Evolutionary conservation across 1,140 invertebrate genomes (phyloP).

Genomic region (Drosophila orena): DNA sequence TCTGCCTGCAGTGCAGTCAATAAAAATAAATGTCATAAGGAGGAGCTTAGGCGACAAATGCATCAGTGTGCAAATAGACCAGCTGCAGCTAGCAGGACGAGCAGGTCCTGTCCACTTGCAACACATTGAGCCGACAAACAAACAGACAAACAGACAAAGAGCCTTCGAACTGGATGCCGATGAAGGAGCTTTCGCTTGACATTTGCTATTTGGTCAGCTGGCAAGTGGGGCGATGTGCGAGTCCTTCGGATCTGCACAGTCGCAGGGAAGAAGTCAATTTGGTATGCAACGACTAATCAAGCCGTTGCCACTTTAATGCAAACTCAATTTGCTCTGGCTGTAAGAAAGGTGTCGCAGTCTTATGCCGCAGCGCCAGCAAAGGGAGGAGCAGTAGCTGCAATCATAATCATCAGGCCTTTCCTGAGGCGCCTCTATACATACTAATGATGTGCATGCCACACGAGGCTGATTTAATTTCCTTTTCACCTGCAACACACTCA

Average conservation of each 20-base stretch:
- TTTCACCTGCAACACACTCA: conserved; percentile 55
- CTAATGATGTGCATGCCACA: conserved; percentile 79
- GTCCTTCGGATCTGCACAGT: background rate
- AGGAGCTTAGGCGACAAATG: conserved; percentile 71
- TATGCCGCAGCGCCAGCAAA: conserved; percentile 24
- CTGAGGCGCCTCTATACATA: conserved; percentile 66
- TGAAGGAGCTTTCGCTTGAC: conserved; percentile 18
- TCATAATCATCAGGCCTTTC: conserved; percentile 44
- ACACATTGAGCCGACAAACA: conserved; percentile 60
- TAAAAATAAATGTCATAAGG: conserved; percentile 83
- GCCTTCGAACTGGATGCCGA: background rate
- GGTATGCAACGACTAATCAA: conserved; percentile 56
- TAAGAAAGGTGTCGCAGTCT: conserved; percentile 67
- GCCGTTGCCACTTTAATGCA: conserved; percentile 53
- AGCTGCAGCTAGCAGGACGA: conserved; percentile 17
- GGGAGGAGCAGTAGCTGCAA: conserved; percentile 10
- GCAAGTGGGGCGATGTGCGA: background rate
- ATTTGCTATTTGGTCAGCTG: conserved; percentile 57
- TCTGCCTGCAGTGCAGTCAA: conserved; percentile 58
- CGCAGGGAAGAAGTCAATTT: conserved; percentile 31
- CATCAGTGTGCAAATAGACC: conserved; percentile 60
- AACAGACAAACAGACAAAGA: conserved; percentile 46
- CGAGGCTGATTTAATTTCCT: conserved; percentile 81
- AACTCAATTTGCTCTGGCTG: conserved; percentile 64
- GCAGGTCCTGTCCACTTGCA: conserved; percentile 7